Conservation (phyloP, 2,113 vertebrate genomes). For the Polyodon spathula region DNA sequence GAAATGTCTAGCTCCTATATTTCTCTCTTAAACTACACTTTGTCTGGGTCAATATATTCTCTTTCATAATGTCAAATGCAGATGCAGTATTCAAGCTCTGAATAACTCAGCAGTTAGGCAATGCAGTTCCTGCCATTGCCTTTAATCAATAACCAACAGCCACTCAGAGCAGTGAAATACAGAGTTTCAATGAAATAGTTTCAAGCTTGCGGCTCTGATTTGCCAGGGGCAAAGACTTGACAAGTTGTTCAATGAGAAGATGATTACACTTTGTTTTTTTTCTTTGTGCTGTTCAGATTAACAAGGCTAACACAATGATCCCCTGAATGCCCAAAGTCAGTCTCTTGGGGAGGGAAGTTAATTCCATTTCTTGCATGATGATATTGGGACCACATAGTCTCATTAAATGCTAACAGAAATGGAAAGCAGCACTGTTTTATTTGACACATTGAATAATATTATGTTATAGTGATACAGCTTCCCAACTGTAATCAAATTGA, state of each 20-base stretch:
- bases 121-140: constrained; percentile 34
- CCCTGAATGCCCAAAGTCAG: too few species aligned
- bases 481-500: too few species aligned
- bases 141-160: constrained; percentile 38
- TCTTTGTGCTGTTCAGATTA: too few species aligned
- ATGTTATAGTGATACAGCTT: too few species aligned
- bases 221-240: constrained; percentile 37
- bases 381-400: too few species aligned
- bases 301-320: too few species aligned
- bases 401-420: too few species aligned
- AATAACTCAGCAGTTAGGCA: constrained; percentile 23
- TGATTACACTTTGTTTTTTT: constrained; percentile 47
- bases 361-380: too few species aligned
- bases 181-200: constrained; percentile 51
- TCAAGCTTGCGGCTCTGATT: constrained; percentile 37
- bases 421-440: too few species aligned
- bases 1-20: neutral
- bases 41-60: neutral
- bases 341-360: too few species aligned
- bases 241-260: constrained; percentile 39
- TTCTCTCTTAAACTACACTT: neutral
- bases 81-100: constrained; percentile 32
- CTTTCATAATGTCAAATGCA: constrained; percentile 13
- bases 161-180: constrained; percentile 31
- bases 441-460: too few species aligned